phyloP scores from a whole-genome alignment of 2,888 invertebrate genomes.

The Cerastoderma edule region DNA sequence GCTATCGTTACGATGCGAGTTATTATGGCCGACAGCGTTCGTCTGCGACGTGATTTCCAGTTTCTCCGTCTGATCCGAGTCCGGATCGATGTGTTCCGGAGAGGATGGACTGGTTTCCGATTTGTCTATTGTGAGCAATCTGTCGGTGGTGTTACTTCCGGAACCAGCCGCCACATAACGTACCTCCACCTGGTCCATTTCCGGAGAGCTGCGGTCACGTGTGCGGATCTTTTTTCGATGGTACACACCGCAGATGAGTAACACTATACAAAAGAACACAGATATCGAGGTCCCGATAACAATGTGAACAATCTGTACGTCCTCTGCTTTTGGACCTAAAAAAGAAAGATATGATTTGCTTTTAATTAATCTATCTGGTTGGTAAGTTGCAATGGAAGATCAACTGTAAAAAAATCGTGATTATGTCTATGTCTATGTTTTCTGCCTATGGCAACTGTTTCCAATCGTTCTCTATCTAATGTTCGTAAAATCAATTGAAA shows the following conservation, averaged over 20 bases:
- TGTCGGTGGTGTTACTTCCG: constrained; percentile 79
- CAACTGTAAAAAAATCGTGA: no score
- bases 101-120: constrained; percentile 52
- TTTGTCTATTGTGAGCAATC: constrained; percentile 72
- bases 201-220: constrained; percentile 67
- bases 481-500: no score
- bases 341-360: constrained; percentile 1
- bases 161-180: constrained; percentile 79
- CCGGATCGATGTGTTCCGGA: constrained; percentile 53
- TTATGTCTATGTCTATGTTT: no score
- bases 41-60: constrained; percentile 22
- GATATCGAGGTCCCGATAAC: constrained; percentile 80
- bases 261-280: constrained; percentile 79
- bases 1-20: constrained; percentile 41
- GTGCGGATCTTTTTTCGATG: constrained; percentile 75
- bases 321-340: constrained; percentile 69
- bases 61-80: constrained; percentile 28
- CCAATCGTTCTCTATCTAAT: no score
- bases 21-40: constrained; percentile 28
- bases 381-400: no score
- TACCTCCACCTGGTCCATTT: constrained; percentile 79
- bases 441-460: no score
- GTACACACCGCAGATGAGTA: constrained; percentile 79
- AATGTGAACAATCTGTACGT: constrained; percentile 76
- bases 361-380: background rate